A percentile compares a stretch with the other conserved stretches of the same genome.
These are phyloP conservation scores for Pycnomerus fuliginosus DNA, from an alignment of 2,888 invertebrate genomes.

Conservation along the genomic window DNA sequence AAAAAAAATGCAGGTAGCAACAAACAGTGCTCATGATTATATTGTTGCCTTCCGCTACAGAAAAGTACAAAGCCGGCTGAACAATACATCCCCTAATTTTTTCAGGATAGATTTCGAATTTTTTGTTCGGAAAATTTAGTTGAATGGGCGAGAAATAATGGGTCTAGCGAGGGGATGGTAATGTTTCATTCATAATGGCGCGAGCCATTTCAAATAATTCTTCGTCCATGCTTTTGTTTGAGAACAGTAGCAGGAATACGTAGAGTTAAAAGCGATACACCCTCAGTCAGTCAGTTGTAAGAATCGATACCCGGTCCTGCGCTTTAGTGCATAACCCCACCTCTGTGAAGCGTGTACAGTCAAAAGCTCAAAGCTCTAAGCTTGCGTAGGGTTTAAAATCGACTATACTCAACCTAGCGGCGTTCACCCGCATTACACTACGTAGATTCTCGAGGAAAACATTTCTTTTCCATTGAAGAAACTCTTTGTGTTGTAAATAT, in stretches of 20 bases:
- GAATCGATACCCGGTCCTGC: slow-evolving; percentile 44
- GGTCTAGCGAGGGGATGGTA: not conserved
- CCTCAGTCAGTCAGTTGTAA: slow-evolving; percentile 39
- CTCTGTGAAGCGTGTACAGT: slow-evolving; percentile 28
- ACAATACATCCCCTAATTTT: too few species aligned
- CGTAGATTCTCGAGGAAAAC: slow-evolving; percentile 39
- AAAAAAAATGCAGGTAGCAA: too few species aligned
- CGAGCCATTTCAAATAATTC: too few species aligned
- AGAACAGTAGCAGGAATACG: slow-evolving; percentile 22
- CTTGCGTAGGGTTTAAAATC: slow-evolving; percentile 35
- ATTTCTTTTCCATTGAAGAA: slow-evolving; percentile 38
- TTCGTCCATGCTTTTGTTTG: too few species aligned
- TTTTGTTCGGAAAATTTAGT: too few species aligned
- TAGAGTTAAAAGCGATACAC: slow-evolving; percentile 39
- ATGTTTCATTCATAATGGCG: slow-evolving; percentile 9
- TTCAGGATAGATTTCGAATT: too few species aligned
- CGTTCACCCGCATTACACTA: slow-evolving; percentile 41
- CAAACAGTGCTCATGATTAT: too few species aligned
- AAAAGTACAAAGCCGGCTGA: too few species aligned
- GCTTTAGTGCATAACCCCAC: slow-evolving; percentile 33
- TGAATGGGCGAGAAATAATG: too few species aligned
- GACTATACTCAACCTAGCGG: slow-evolving; percentile 47
- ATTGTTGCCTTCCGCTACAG: too few species aligned
- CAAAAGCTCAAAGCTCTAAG: slow-evolving; percentile 23
- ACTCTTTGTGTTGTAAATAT: slow-evolving; percentile 18